phyloP scores from a whole-genome alignment of 2,797 vertebrate genomes.

The Bradypodion pumilum region DNA sequence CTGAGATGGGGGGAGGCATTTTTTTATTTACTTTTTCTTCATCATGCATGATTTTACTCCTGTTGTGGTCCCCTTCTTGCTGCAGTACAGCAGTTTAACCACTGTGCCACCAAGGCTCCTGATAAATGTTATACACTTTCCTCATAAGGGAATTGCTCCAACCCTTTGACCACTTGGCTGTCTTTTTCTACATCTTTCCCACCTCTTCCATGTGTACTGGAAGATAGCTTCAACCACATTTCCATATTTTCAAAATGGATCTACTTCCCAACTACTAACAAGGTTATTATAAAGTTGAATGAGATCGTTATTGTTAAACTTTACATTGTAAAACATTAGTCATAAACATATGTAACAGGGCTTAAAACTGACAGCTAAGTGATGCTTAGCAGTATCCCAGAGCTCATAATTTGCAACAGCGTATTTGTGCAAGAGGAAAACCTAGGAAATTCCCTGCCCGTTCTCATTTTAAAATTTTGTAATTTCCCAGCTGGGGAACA shows the following conservation, averaged over 20 bases:
- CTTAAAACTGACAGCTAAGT: not conserved
- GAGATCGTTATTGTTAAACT: not conserved
- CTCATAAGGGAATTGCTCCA: not conserved
- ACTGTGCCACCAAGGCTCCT: no score
- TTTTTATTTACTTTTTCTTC: no score
- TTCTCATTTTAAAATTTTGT: constrained; percentile 9
- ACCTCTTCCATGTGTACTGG: not conserved
- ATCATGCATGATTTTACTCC: no score
- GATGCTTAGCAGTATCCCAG: not conserved
- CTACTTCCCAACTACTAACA: not conserved
- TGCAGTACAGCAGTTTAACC: no score
- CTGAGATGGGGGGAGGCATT: no score
- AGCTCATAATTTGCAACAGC: not conserved
- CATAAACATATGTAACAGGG: not conserved
- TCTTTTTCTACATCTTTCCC: not conserved
- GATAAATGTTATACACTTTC: not conserved
- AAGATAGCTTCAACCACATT: not conserved
- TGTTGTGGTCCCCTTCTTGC: no score
- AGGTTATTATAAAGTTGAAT: not conserved
- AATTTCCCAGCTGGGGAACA: constrained; percentile 25
- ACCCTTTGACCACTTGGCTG: not conserved
- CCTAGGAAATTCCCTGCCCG: not conserved
- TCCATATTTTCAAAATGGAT: not conserved
- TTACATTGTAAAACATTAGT: not conserved
- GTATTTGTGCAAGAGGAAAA: not conserved